Percentiles rank a stretch among this genome's conserved stretches.
Conservation (phyloP, 2,797 vertebrate species). For the Takifugu ocellatus region DNA sequence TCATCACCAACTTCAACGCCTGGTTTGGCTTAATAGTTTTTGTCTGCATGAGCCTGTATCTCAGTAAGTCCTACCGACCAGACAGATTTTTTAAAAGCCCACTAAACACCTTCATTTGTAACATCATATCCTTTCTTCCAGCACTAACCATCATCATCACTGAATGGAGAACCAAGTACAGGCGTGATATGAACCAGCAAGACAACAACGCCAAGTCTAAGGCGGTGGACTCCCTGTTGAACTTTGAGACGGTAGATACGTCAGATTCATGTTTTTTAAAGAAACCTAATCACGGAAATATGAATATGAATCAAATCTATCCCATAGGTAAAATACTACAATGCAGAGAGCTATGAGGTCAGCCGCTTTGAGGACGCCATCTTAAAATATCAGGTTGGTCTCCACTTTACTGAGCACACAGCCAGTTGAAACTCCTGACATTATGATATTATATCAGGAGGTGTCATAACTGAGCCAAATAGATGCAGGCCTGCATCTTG, state of each 20-base stretch:
- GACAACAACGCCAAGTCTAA: constrained; percentile 89
- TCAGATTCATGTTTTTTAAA: not conserved
- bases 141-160: constrained; percentile 92
- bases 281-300: not conserved
- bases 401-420: not conserved
- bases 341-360: constrained; percentile 89
- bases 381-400: constrained; percentile 87
- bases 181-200: constrained; percentile 88
- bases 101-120: not conserved
- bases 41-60: constrained; percentile 91
- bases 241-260: constrained; percentile 90
- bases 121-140: constrained; percentile 33
- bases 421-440: not conserved
- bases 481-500: too few relatives aligned
- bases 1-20: constrained; percentile 88
- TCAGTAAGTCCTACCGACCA: constrained; percentile 79
- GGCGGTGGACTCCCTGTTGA: constrained; percentile 92
- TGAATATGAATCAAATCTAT: not conserved
- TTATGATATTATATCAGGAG: too few relatives aligned
- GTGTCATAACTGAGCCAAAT: too few relatives aligned
- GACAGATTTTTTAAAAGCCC: too few relatives aligned
- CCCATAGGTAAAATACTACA: constrained; percentile 95
- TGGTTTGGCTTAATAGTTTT: constrained; percentile 98
- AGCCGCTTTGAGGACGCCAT: constrained; percentile 85
- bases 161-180: constrained; percentile 95